These are phyloP conservation scores for Anthrax anthrax DNA, from an alignment of 2,888 invertebrate species.

Conservation along the genomic window DNA sequence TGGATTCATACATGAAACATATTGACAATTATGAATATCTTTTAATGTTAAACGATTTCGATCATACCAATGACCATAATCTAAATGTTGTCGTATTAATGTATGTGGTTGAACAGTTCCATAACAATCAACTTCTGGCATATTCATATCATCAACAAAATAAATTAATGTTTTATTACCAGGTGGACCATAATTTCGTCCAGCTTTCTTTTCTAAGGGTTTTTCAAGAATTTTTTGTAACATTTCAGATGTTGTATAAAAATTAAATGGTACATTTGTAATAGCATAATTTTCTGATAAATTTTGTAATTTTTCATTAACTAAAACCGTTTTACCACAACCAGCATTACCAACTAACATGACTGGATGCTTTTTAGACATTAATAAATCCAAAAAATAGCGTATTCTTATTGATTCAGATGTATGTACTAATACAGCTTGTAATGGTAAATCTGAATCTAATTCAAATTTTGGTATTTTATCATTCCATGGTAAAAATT, in stretches of 20 bases:
- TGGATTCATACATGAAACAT: constrained; percentile 95
- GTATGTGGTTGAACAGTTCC: constrained; percentile 96
- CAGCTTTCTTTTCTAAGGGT: constrained; percentile 91
- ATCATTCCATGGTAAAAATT: constrained; percentile 81
- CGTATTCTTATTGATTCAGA: constrained; percentile 82
- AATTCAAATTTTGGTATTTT: constrained; percentile 80
- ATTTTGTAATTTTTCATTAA: constrained; percentile 52
- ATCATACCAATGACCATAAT: constrained; percentile 93
- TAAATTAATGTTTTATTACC: constrained; percentile 87
- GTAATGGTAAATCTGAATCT: constrained; percentile 80
- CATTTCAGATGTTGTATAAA: constrained; percentile 91
- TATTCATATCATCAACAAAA: constrained; percentile 95
- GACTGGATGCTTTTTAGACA: constrained; percentile 78
- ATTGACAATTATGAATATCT: constrained; percentile 94
- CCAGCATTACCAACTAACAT: constrained; percentile 92
- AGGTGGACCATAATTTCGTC: constrained; percentile 88
- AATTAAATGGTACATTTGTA: constrained; percentile 89
- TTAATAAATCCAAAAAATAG: constrained; percentile 77
- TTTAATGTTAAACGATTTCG: constrained; percentile 75
- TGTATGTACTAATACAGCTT: constrained; percentile 86
- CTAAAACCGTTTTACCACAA: constrained; percentile 81
- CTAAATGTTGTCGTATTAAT: constrained; percentile 84
- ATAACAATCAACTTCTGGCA: constrained; percentile 83
- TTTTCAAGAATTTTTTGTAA: constrained; percentile 85
- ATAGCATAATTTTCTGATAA: constrained; percentile 77